Evolutionary conservation across 2,888 invertebrate species (phyloP).

Genomic region (Fragum sueziense): DNA sequence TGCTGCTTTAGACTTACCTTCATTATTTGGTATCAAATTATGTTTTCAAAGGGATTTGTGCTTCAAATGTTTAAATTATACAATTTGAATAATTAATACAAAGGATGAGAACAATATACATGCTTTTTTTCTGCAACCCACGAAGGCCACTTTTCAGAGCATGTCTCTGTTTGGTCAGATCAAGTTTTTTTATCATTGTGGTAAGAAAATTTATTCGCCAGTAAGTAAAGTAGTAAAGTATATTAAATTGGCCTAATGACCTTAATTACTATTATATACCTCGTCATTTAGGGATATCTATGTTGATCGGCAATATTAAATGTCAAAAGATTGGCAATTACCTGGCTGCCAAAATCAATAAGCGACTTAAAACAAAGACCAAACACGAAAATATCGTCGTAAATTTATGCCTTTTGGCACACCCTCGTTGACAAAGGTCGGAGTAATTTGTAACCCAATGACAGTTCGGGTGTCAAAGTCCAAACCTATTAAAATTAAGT

Average conservation of each 20-base stretch:
- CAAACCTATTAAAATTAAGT: slow-evolving; percentile 51
- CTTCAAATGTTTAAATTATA: too few relatives aligned
- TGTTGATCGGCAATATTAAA: not conserved
- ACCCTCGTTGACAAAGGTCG: slow-evolving; percentile 10
- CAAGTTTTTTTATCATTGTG: too few relatives aligned
- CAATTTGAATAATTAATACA: too few relatives aligned
- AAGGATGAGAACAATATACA: too few relatives aligned
- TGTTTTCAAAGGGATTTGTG: too few relatives aligned
- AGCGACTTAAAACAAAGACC: slow-evolving; percentile 29
- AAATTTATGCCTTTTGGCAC: slow-evolving; percentile 14
- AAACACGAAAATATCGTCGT: not conserved
- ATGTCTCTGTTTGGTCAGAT: too few relatives aligned
- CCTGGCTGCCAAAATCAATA: slow-evolving; percentile 50
- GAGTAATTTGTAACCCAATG: slow-evolving; percentile 10
- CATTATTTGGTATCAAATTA: too few relatives aligned
- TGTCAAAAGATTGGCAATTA: slow-evolving; percentile 34
- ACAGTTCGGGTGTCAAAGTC: slow-evolving; percentile 45
- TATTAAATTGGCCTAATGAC: not conserved
- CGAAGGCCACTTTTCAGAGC: too few relatives aligned
- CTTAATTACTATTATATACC: not conserved
- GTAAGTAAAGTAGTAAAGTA: too few relatives aligned
- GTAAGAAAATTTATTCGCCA: too few relatives aligned
- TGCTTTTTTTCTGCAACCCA: too few relatives aligned
- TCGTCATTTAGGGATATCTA: not conserved
- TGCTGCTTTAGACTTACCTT: too few relatives aligned